Evolutionary conservation across 2,113 vertebrate genomes (phyloP), one percentile per base, ranked within the genome.

Genomic region (Grantiella picta): DNA sequence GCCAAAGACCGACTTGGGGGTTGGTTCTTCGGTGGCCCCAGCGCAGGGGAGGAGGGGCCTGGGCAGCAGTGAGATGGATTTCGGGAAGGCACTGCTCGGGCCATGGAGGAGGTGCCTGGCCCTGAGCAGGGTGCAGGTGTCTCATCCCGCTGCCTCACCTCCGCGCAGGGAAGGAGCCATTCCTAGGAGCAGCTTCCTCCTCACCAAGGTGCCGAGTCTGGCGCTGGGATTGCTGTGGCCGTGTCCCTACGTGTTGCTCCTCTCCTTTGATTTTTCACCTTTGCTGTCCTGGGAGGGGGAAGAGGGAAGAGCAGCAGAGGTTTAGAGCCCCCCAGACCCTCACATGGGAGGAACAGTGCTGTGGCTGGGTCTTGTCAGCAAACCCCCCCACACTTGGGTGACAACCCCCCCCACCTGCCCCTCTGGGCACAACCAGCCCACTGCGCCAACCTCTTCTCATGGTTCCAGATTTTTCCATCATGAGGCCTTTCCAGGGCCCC

Each of bases 201-300:
- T 82, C 31, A 82, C 85, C 14, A 35, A 88, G 89, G 91, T 61
- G 95, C 90, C 25, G 40, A 85, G 82, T 76, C 25, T 20, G 91
- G 77, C 35, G 88, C 42, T 52, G 86, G 85, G 68, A 84, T 73
- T 80, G 54, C 36, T 36, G 33, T 4, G 15, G 89, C 90, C 14
- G 1, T 22, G 12, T 69, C 94, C 92, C 86, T 97, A 92, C 84
- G 96, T 92, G 89, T 91, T 85, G 97, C 76, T 97, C 96, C 97
- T 95, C 89, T 97, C 96, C 95, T 97, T 97, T 79, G 95, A 85
- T 78, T 97, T 97, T 87, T 97, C 95, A 83, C 73, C 94, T 97
- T 96, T 97, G 96, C 82, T 95, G 92, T 96, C 96, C 96, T 98
- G 89, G 61, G 8, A 56, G 5, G 50, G 42, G 21, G 44, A 56